Evolutionary conservation across 2,888 invertebrate genomes (phyloP).

Genomic region (Phytoseiulus persimilis): DNA sequence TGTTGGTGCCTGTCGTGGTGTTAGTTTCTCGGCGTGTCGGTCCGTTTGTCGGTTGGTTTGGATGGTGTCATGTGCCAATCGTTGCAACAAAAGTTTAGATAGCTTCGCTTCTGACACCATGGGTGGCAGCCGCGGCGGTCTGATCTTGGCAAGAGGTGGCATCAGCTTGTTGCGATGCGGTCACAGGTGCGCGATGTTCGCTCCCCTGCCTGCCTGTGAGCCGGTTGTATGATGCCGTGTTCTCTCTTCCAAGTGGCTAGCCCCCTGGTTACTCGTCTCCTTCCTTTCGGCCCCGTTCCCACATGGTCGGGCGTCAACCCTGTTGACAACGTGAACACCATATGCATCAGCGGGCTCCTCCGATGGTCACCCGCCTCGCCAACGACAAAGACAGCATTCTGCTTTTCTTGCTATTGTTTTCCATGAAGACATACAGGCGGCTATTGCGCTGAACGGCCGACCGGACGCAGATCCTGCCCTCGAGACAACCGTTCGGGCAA

Average conservation of each 20-base stretch:
- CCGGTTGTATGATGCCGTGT: not conserved
- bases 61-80: not conserved
- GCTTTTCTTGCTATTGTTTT: too few relatives aligned
- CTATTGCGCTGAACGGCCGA: not conserved
- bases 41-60: not conserved
- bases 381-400: too few relatives aligned
- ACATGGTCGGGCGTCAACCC: conserved; percentile 1
- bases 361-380: not conserved
- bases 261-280: not conserved
- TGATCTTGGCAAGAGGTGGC: conserved; percentile 7
- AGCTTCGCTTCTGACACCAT: not conserved
- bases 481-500: not conserved
- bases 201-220: not conserved
- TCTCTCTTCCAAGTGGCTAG: not conserved
- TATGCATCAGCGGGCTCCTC: not conserved
- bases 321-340: conserved; percentile 37
- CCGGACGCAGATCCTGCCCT: too few relatives aligned
- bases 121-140: not conserved
- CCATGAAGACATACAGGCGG: not conserved
- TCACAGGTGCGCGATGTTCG: conserved; percentile 29
- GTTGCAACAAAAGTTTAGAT: conserved; percentile 35
- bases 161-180: conserved; percentile 39
- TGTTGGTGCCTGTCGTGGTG: not conserved
- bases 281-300: not conserved
- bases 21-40: not conserved